Base-by-base conservation (phyloP, 2,113 vertebrate genomes). In the Melanostigma gelatinosum region DNA sequence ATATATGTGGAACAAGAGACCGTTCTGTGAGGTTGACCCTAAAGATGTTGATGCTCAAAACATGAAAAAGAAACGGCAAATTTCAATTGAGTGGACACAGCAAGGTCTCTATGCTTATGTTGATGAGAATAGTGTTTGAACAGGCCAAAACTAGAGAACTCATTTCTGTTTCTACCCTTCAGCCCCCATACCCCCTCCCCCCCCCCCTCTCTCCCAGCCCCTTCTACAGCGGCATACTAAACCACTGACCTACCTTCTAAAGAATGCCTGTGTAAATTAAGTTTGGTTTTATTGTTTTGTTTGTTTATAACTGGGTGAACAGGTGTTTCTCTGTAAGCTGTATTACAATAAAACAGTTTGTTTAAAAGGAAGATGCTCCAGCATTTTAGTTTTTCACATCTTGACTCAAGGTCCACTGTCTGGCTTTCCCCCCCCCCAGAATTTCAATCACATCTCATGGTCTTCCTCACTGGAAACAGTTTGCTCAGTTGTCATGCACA, bases 291-390 rank as follows among this genome's bases (percentile, higher is more conserved):
- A 89, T 92, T 88, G 89, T 87, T 91, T 91, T 84, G 83, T 92
- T 93, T 93, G 92, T 94, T 94, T 92, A 93, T 92, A 94, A 94
- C 90, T 91, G 93, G 92, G 86, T 95, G 91, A 94, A 93, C 91
- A 92, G 92, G 87, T 93, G 93, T 94, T 93, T 95, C 89, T 95
- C 92, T 95, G 94, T 95, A 91, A 94, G 88, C 93, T 92, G 89
- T 93, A 94, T 94, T 93, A 95, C 93, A 95, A 95, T 96, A 95
- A 95, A 96, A 93, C 84, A 82, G 84, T 95, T 95, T 94, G 94
- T 94, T 95, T 94, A 90, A 93, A 94, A 91, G 72, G 16, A 89
- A 40, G 38, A 74, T 24, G 36, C 42, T 61, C 4, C 9, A n/a
- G 52, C 4, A 1, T 50, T 67, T 67, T 29, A n/a, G 63, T 58